Evolutionary conservation across 2,888 invertebrate genomes (phyloP).

Genomic region (Enoplolaimus lenunculus): DNA sequence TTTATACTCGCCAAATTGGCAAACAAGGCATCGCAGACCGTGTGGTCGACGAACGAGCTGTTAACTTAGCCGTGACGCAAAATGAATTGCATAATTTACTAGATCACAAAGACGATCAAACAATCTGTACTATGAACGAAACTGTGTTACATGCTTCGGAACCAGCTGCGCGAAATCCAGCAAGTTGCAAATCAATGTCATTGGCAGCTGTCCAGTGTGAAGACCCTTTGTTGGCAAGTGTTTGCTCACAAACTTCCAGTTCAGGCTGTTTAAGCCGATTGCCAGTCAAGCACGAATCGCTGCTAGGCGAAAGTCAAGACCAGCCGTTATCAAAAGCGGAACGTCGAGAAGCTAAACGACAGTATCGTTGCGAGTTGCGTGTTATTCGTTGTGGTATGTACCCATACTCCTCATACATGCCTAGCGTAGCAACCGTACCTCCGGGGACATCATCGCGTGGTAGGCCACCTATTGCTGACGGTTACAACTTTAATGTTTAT

Average conservation of each 20-base stretch:
- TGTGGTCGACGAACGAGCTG: constrained; percentile 93
- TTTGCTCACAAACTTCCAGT: constrained; percentile 10
- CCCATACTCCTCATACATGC: background rate
- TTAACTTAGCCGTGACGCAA: constrained; percentile 57
- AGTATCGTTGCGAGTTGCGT: constrained; percentile 10
- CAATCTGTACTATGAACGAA: constrained; percentile 46
- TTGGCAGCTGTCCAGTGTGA: background rate
- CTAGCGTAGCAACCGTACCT: background rate
- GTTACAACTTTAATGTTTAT: background rate
- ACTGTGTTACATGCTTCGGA: constrained; percentile 31
- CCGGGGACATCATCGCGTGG: background rate
- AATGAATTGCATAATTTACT: constrained; percentile 53
- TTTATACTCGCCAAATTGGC: constrained; percentile 92
- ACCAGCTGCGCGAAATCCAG: background rate
- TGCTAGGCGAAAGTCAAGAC: constrained; percentile 82
- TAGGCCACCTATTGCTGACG: background rate
- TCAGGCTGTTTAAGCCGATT: constrained; percentile 30
- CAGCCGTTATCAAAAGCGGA: constrained; percentile 44
- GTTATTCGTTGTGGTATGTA: background rate
- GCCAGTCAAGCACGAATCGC: constrained; percentile 87
- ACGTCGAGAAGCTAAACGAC: constrained; percentile 21
- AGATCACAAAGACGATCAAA: constrained; percentile 44
- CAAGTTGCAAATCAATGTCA: background rate
- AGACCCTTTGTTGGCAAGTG: constrained; percentile 31
- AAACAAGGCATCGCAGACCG: constrained; percentile 93